Conservation (phyloP, 2,888 invertebrate species). For the Drosophila atripex region DNA sequence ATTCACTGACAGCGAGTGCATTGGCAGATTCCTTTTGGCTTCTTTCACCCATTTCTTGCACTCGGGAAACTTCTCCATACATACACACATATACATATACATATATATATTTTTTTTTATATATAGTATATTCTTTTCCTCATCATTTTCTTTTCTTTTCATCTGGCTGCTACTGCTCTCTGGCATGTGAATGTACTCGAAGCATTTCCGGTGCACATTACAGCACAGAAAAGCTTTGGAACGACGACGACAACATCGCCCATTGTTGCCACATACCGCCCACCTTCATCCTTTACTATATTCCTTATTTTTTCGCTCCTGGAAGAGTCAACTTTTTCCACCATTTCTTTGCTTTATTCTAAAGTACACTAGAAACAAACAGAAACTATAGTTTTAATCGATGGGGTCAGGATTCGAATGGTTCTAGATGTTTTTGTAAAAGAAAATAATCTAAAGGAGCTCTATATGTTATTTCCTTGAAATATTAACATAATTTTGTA, state of each 20-base stretch:
- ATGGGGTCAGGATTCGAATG: not conserved
- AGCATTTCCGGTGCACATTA: slow-evolving; percentile 80
- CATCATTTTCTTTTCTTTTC: slow-evolving; percentile 28
- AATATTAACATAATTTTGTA: not conserved
- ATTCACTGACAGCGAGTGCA: slow-evolving; percentile 15
- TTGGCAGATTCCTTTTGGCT: slow-evolving; percentile 63
- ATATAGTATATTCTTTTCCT: slow-evolving; percentile 10
- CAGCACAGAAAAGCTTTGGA: slow-evolving; percentile 42
- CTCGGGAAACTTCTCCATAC: slow-evolving; percentile 28
- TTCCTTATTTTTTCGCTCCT: slow-evolving; percentile 6
- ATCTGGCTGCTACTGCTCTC: slow-evolving; percentile 49
- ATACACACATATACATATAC: not conserved
- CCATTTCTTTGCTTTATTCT: slow-evolving; percentile 42
- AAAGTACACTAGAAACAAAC: slow-evolving; percentile 1
- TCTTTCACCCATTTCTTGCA: slow-evolving; percentile 52
- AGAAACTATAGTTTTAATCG: not conserved
- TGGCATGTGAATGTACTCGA: slow-evolving; percentile 80
- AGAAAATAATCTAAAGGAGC: not conserved
- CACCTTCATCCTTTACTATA: slow-evolving; percentile 3
- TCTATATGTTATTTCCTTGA: not conserved
- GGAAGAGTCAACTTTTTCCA: slow-evolving; percentile 57
- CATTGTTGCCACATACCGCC: slow-evolving; percentile 60
- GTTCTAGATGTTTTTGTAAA: not conserved
- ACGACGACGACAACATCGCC: slow-evolving; percentile 60
- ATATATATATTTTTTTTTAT: not conserved